phyloP scores from a whole-genome alignment of 2,113 vertebrate genomes.

The Macquaria australasica region DNA sequence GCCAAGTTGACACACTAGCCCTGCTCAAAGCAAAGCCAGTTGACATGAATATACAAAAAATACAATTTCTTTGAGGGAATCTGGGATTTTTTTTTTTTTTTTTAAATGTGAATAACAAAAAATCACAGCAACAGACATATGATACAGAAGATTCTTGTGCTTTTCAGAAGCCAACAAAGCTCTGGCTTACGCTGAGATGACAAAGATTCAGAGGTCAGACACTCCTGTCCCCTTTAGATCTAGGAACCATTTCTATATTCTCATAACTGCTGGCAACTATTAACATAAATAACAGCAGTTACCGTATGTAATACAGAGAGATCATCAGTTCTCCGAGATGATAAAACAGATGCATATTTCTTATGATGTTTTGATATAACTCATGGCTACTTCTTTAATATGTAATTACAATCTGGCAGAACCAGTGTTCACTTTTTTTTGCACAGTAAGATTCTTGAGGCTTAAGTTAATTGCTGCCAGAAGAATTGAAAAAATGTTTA shows the following conservation, averaged over 20 bases:
- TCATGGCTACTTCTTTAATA: constrained; percentile 29
- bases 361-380: constrained; percentile 34
- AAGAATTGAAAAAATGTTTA: constrained; percentile 10
- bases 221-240: constrained; percentile 7
- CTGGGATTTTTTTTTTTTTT: not conserved
- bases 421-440: constrained; percentile 20
- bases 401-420: constrained; percentile 30
- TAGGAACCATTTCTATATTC: constrained; percentile 15
- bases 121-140: constrained; percentile 68
- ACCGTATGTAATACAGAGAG: constrained; percentile 29
- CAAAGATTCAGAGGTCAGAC: constrained; percentile 46
- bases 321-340: constrained; percentile 7
- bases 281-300: constrained; percentile 35
- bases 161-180: constrained; percentile 65
- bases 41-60: constrained; percentile 54
- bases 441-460: constrained; percentile 42
- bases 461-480: constrained; percentile 27
- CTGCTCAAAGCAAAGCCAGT: constrained; percentile 57
- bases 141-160: constrained; percentile 75
- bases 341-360: constrained; percentile 41
- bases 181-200: constrained; percentile 49
- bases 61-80: constrained; percentile 30
- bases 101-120: constrained; percentile 21
- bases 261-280: constrained; percentile 31
- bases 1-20: constrained; percentile 41